phyloP scores from a whole-genome alignment of 1,140 invertebrate species.

The Sycophaga agraensis region DNA sequence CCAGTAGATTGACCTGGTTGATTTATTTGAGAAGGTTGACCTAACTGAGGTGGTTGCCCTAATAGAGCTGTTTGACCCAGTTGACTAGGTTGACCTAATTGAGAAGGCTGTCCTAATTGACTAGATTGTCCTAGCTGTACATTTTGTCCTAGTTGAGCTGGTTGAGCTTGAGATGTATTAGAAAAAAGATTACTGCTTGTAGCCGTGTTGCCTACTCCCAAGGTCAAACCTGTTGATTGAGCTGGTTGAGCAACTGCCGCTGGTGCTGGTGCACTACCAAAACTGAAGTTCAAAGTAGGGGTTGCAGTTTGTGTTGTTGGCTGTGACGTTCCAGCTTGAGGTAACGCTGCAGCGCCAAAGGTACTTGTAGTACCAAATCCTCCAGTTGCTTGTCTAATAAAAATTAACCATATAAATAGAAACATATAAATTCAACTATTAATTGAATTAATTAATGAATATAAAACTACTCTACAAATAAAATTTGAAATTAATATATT shows the following conservation, averaged over 20 bases:
- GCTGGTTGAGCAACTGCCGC: slow-evolving; percentile 26
- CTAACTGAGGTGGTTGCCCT: slow-evolving; percentile 8
- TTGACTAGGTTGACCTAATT: too few species aligned
- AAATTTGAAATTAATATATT: not conserved
- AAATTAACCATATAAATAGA: too few species aligned
- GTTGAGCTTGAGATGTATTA: slow-evolving; percentile 12
- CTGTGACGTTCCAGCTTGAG: slow-evolving; percentile 31
- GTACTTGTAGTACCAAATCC: slow-evolving; percentile 27
- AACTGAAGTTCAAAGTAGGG: slow-evolving; percentile 41
- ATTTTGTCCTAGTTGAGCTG: not conserved
- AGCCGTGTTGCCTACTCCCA: not conserved
- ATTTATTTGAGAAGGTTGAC: slow-evolving; percentile 28
- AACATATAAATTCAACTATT: too few species aligned
- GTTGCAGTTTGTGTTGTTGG: slow-evolving; percentile 34
- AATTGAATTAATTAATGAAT: too few species aligned
- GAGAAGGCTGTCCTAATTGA: too few species aligned
- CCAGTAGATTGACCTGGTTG: slow-evolving; percentile 26
- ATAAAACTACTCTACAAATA: not conserved
- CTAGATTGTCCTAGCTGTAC: too few species aligned
- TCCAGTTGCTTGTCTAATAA: not conserved
- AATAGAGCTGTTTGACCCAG: too few species aligned
- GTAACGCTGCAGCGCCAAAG: slow-evolving; percentile 31
- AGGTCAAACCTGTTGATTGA: slow-evolving; percentile 12
- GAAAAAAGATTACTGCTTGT: not conserved
- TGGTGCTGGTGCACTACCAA: slow-evolving; percentile 27